phyloP scores from a whole-genome alignment of 2,797 vertebrate species.

The Agapornis canus region DNA sequence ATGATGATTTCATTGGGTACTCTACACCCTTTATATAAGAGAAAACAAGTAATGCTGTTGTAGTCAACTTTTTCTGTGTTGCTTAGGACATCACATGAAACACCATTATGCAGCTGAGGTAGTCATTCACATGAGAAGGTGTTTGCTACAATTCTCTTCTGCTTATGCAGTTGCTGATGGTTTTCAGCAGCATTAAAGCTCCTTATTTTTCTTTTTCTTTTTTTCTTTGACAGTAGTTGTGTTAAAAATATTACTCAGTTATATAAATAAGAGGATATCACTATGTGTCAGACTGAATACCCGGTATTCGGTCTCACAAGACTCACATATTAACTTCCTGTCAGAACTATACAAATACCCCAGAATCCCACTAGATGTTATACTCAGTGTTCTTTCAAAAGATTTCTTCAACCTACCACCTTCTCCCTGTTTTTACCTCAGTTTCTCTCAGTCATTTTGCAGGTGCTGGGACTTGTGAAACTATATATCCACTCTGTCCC shows the following conservation, averaged over 20 bases:
- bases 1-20: neutral
- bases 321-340: neutral
- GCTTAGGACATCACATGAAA: neutral
- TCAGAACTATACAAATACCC: neutral
- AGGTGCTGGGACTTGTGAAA: neutral
- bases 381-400: neutral
- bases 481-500: neutral
- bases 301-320: neutral
- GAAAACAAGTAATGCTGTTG: neutral
- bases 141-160: conserved; percentile 3
- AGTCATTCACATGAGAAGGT: conserved; percentile 7
- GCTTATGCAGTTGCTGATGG: neutral
- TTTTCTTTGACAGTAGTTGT: neutral
- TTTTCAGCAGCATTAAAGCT: conserved; percentile 4
- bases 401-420: neutral
- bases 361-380: neutral
- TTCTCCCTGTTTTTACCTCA: neutral
- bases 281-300: conserved; percentile 14
- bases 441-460: conserved; percentile 1
- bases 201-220: neutral
- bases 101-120: neutral
- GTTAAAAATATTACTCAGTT: conserved; percentile 40
- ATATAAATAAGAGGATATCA: conserved; percentile 49
- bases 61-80: neutral
- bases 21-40: neutral